Conservation (phyloP, 2,888 invertebrate species). For the Seira sanloemensis region DNA sequence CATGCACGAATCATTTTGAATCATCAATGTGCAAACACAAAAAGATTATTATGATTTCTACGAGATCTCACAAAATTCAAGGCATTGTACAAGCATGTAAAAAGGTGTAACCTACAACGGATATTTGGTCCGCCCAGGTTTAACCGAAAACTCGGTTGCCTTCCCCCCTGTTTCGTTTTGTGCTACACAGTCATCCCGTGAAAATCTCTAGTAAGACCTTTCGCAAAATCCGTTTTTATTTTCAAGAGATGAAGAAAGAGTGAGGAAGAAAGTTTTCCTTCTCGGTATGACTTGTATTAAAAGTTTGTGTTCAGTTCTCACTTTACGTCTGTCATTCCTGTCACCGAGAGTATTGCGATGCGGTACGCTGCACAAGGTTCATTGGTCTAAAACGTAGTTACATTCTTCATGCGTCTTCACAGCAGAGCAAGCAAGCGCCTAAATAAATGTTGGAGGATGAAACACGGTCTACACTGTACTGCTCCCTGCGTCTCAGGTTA, state of each 20-base stretch:
- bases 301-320: constrained; percentile 4
- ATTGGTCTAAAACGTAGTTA: not conserved
- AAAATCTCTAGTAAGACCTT: not conserved
- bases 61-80: too few species aligned
- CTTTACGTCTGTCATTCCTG: not conserved
- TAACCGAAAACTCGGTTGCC: too few species aligned
- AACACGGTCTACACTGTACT: not conserved
- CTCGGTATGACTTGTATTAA: not conserved
- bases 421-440: too few species aligned
- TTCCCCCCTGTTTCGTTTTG: too few species aligned
- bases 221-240: not conserved
- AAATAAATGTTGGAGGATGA: not conserved
- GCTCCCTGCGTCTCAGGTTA: not conserved
- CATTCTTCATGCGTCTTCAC: not conserved
- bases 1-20: too few species aligned
- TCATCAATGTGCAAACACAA: too few species aligned
- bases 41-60: too few species aligned
- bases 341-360: not conserved
- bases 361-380: not conserved
- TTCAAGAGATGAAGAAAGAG: not conserved
- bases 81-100: too few species aligned
- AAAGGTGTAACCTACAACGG: too few species aligned
- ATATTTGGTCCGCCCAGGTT: too few species aligned
- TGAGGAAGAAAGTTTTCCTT: not conserved
- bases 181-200: too few species aligned